Evolutionary conservation across 2,113 vertebrate species (phyloP).

Genomic region (Brachyhypopomus occidentalis): DNA sequence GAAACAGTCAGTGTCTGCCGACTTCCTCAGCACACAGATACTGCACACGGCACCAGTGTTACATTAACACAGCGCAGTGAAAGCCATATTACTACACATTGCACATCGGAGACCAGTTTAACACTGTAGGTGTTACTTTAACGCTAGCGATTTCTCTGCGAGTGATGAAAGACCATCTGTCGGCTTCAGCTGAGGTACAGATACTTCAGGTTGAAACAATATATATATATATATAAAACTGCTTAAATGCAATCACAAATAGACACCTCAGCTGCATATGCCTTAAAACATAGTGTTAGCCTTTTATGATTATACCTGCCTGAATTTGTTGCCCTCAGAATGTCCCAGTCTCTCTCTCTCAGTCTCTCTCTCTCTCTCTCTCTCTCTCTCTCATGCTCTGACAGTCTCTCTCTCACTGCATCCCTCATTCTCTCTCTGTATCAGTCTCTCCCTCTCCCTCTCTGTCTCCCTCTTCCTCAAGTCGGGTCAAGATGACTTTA

Average conservation of each 20-base stretch:
- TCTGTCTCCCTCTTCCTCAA: background rate
- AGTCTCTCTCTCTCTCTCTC: background rate
- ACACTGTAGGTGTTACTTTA: background rate
- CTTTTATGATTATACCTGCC: slow-evolving; percentile 8
- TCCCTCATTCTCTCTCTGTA: background rate
- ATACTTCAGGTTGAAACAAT: background rate
- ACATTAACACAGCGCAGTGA: background rate
- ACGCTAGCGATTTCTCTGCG: background rate
- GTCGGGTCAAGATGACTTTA: background rate
- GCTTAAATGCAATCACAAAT: background rate
- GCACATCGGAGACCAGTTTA: slow-evolving; percentile 7
- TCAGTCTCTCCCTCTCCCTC: too few relatives aligned
- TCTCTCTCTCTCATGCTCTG: background rate
- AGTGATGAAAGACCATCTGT: slow-evolving; percentile 6
- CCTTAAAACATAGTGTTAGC: background rate
- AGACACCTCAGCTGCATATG: background rate
- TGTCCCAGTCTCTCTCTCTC: slow-evolving; percentile 5
- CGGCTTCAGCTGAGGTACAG: background rate
- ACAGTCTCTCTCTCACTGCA: too few relatives aligned
- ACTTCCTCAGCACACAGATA: background rate
- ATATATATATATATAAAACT: background rate
- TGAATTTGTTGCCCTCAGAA: slow-evolving; percentile 11
- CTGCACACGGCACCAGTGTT: background rate
- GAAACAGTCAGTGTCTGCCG: too few relatives aligned
- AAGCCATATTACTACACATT: background rate